Base-by-base conservation (phyloP, 2,113 vertebrate genomes). In the Pedetes capensis region DNA sequence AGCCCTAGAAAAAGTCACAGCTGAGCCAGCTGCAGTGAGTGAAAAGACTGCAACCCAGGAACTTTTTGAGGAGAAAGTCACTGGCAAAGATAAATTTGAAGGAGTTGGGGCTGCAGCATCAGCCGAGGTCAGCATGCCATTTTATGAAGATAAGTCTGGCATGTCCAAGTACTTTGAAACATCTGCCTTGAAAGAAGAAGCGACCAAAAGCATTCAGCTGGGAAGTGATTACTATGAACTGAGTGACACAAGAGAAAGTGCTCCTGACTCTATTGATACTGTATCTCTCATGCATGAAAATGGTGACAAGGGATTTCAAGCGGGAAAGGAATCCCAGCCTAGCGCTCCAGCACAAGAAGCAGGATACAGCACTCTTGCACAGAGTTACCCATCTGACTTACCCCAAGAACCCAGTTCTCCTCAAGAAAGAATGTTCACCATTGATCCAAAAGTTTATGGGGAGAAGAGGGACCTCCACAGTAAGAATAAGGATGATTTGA, bases 151-250 rank as follows among this genome's bases (percentile, higher is more conserved):
- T 97, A 99, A 98, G 84, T 99, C 99, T 17, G 99, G 99, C 91
- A 99, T 99, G 99, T 99, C 99, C 0, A 99, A 99, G 80, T 99
- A 99, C 98, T 99, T 99, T 98, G 99, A 99, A 98, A 99, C 99
- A 37, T 99, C 99, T 91, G 97, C 99, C 95, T 97, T 99, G 95
- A 99, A 99, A 97, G 98, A 98, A 71, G 99, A 99, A 92, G 97
- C 98, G 42, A 96, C 96, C 25, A 98, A 98, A 98, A 98, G 95
- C 89, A 96, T 93, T 1, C 97, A 98, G 92, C 98, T 98, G 95
- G 98, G 98, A 86, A 99, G 99, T 95, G 99, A 99, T 96, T 99
- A 99, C 98, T 99, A 99, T 82, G 99, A 99, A 98, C 98, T 99
- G 42, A 99, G 99, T 97, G 98, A 99, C 96, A 93, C 99, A 82